Conservation (phyloP, 2,113 vertebrate species). For the Nothoprocta pentlandii region DNA sequence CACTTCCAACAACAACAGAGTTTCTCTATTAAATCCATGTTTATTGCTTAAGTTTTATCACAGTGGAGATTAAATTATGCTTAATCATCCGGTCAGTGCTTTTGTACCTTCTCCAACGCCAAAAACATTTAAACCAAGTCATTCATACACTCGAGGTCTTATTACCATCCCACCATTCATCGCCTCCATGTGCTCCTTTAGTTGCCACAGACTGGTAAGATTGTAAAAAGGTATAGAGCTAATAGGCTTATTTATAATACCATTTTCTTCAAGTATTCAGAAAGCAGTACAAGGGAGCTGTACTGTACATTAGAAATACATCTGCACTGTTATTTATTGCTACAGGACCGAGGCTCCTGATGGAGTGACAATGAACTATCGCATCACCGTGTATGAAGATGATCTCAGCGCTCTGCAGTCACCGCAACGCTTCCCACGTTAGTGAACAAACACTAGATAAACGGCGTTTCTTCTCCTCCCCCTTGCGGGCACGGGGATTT, state of each 20-base stretch:
- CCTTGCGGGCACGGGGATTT: slow-evolving; percentile 67
- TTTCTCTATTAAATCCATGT: slow-evolving; percentile 81
- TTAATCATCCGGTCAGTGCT: slow-evolving; percentile 79
- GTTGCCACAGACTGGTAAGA: slow-evolving; percentile 64
- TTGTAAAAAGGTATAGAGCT: slow-evolving; percentile 76
- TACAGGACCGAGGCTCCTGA: slow-evolving; percentile 82
- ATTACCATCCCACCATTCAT: slow-evolving; percentile 82
- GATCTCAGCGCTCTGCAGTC: slow-evolving; percentile 71
- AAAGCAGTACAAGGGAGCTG: slow-evolving; percentile 68
- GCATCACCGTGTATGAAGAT: slow-evolving; percentile 78
- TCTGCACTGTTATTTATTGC: slow-evolving; percentile 74
- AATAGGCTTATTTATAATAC: slow-evolving; percentile 68
- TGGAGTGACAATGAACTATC: slow-evolving; percentile 72
- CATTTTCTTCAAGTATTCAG: slow-evolving; percentile 85
- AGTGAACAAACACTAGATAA: slow-evolving; percentile 61
- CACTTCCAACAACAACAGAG: slow-evolving; percentile 70
- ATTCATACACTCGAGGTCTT: slow-evolving; percentile 79
- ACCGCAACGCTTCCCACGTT: slow-evolving; percentile 67
- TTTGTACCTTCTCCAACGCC: slow-evolving; percentile 79
- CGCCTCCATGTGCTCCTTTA: slow-evolving; percentile 74
- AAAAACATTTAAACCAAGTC: slow-evolving; percentile 72
- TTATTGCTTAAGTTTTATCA: slow-evolving; percentile 84
- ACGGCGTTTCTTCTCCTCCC: slow-evolving; percentile 22
- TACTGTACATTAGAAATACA: slow-evolving; percentile 69
- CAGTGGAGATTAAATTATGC: slow-evolving; percentile 81